Evolutionary conservation across 2,888 invertebrate species (phyloP).

Genomic region (Lepidochitona cinerea): DNA sequence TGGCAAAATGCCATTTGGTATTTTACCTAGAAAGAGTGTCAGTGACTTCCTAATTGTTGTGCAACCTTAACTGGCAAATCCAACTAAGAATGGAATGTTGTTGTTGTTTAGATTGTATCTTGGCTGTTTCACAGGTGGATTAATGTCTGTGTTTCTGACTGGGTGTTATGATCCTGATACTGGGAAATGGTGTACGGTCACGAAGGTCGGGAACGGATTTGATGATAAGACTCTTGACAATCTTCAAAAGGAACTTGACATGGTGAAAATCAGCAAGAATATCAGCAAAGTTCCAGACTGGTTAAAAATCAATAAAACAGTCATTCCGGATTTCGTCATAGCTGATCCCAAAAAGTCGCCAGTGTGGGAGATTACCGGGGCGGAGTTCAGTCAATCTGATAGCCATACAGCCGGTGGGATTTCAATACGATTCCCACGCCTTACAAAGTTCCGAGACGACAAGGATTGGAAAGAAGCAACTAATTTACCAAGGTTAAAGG

Average conservation of each 20-base stretch:
- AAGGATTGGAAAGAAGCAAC: constrained; percentile 90
- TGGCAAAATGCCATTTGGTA: too few species aligned
- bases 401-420: constrained; percentile 94
- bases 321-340: constrained; percentile 92
- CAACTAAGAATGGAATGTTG: too few species aligned
- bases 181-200: constrained; percentile 88
- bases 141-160: constrained; percentile 95
- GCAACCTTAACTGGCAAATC: too few species aligned
- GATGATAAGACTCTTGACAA: constrained; percentile 88
- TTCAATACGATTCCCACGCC: constrained; percentile 93
- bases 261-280: constrained; percentile 84
- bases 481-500: constrained; percentile 74
- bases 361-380: constrained; percentile 94
- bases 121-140: constrained; percentile 76
- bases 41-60: too few species aligned
- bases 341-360: constrained; percentile 83
- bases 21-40: too few species aligned
- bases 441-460: constrained; percentile 81
- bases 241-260: constrained; percentile 79
- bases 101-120: too few species aligned
- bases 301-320: constrained; percentile 85
- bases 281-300: constrained; percentile 77
- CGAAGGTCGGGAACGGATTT: constrained; percentile 84
- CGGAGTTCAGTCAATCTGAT: constrained; percentile 75
- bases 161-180: constrained; percentile 83